phyloP scores from a whole-genome alignment of 2,113 vertebrate genomes.

The Equus quagga region DNA sequence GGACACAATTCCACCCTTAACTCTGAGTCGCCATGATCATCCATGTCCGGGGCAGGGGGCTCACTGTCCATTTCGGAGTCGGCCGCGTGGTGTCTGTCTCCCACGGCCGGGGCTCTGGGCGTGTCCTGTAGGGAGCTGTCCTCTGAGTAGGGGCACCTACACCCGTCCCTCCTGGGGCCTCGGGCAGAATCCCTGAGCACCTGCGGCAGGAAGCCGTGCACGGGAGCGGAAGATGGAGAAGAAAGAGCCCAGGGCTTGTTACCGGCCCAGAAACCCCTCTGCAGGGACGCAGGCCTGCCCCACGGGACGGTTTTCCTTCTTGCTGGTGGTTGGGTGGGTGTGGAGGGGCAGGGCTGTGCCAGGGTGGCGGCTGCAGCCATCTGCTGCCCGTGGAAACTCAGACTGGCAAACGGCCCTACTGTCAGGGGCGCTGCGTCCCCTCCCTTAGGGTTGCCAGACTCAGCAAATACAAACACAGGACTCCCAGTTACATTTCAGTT shows the following conservation, averaged over 20 bases:
- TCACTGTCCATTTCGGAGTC: background rate
- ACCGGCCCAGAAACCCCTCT: background rate
- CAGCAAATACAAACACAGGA: background rate
- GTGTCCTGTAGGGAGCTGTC: too few species aligned
- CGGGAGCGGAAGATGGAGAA: background rate
- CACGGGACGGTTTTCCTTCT: background rate
- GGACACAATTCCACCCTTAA: background rate
- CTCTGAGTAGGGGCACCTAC: too few species aligned
- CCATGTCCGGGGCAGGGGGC: too few species aligned
- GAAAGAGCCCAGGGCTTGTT: background rate
- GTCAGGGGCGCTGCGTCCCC: background rate
- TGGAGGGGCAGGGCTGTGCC: too few species aligned
- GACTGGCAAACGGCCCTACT: accelerated
- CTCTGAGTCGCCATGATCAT: background rate
- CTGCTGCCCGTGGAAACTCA: background rate
- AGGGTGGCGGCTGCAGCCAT: too few species aligned
- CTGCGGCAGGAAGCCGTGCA: background rate
- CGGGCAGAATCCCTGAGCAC: background rate
- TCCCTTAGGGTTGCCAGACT: background rate
- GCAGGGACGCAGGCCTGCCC: too few species aligned
- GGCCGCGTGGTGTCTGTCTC: background rate
- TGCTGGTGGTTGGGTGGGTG: background rate
- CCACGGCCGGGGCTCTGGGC: background rate
- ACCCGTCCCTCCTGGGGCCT: background rate
- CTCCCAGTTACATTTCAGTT: background rate